A percentile compares a stretch with the other conserved stretches of the same genome.
Evolutionary conservation across 1,140 invertebrate genomes (phyloP).

Genomic region (Camponotus vicinus): DNA sequence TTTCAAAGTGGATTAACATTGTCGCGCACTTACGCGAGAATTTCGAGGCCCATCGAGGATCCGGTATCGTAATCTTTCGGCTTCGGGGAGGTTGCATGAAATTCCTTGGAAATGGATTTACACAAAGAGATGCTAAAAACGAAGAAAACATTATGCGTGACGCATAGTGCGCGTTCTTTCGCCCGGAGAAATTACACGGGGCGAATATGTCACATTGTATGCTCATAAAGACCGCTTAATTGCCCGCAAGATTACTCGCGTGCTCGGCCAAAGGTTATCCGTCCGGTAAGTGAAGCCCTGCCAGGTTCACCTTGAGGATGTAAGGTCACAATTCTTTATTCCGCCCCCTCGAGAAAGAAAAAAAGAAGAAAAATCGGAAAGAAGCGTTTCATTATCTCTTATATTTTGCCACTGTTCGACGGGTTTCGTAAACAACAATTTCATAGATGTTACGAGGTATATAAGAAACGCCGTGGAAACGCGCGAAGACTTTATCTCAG

Average conservation of each 20-base stretch:
- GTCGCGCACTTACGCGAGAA: conserved; percentile 32
- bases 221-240: conserved; percentile 72
- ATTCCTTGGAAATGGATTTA: conserved; percentile 66
- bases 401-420: not conserved
- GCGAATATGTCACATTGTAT: conserved; percentile 62
- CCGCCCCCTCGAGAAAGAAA: not conserved
- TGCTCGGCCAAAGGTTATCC: conserved; percentile 53
- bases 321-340: conserved; percentile 52
- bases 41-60: conserved; percentile 38
- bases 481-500: not conserved
- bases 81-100: not conserved
- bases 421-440: not conserved
- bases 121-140: not conserved
- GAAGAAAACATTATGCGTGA: conserved; percentile 25
- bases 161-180: conserved; percentile 29
- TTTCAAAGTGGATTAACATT: conserved; percentile 48
- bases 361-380: not conserved
- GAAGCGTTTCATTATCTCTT: not conserved
- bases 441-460: not conserved
- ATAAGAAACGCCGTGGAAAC: not conserved
- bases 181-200: conserved; percentile 46
- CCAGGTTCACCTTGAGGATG: conserved; percentile 69
- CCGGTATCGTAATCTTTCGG: conserved; percentile 52
- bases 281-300: conserved; percentile 67
- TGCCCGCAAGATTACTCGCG: conserved; percentile 61